These are phyloP conservation scores for Lepisosteus osseus DNA, from an alignment of 2,113 vertebrate genomes.

Conservation along the genomic window DNA sequence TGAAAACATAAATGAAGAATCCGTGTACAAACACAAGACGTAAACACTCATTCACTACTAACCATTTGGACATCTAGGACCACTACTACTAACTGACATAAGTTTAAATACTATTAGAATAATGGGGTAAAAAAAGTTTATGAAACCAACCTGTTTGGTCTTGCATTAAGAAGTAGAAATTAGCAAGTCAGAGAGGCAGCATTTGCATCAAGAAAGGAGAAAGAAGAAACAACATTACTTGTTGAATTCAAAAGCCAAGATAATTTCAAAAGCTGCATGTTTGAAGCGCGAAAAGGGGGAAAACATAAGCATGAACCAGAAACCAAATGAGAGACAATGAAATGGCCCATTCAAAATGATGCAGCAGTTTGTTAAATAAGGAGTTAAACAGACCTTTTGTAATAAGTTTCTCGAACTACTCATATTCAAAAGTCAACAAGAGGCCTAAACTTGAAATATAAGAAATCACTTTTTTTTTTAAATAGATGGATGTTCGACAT, in stretches of 20 bases:
- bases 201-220: conserved; percentile 59
- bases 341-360: background rate
- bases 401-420: background rate
- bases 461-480: no score
- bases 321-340: background rate
- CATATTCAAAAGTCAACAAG: no score
- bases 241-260: conserved; percentile 20
- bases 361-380: background rate
- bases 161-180: conserved; percentile 76
- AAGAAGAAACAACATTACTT: conserved; percentile 62
- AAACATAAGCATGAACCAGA: background rate
- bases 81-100: no score
- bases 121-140: conserved; percentile 24
- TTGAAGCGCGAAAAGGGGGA: background rate
- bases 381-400: conserved; percentile 11
- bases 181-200: conserved; percentile 77
- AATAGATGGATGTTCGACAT: no score
- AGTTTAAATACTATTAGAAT: background rate
- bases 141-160: conserved; percentile 89
- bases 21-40: no score
- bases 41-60: no score
- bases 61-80: no score
- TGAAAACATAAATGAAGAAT: no score
- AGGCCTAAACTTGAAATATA: no score
- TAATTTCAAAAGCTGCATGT: conserved; percentile 37